phyloP scores from a whole-genome alignment of 2,113 vertebrate species.

The Strix uralensis region DNA sequence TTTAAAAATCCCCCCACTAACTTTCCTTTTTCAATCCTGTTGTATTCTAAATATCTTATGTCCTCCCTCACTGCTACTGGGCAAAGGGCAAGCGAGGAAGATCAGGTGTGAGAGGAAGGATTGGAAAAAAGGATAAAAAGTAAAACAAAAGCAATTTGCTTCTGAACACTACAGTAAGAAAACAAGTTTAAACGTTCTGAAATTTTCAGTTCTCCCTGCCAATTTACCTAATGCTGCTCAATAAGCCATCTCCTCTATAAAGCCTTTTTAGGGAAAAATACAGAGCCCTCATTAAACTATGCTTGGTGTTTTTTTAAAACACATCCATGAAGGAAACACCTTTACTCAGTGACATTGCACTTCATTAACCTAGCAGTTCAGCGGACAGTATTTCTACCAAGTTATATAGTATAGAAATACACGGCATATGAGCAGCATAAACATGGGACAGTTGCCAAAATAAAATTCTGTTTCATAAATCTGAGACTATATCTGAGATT shows the following conservation, averaged over 20 bases:
- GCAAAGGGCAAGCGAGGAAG: background rate
- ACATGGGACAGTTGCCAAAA: slow-evolving; percentile 16
- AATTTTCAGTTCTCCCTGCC: background rate
- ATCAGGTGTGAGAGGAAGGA: background rate
- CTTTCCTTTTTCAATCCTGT: background rate
- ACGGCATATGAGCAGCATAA: background rate
- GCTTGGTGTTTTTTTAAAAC: background rate
- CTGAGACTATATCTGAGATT: background rate
- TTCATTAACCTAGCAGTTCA: background rate
- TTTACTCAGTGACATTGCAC: background rate
- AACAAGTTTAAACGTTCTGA: background rate
- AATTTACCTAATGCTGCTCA: background rate
- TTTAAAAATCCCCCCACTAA: background rate
- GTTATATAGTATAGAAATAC: background rate
- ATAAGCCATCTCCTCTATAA: background rate
- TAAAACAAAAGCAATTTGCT: background rate
- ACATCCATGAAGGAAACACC: background rate
- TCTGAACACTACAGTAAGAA: background rate
- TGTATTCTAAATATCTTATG: background rate
- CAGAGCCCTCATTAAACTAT: background rate
- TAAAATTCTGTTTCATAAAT: background rate
- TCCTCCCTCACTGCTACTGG: background rate
- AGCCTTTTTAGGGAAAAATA: background rate
- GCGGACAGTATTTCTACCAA: background rate
- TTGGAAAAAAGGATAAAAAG: background rate